Evolutionary conservation across 2,113 vertebrate genomes (phyloP), one percentile per base, ranked within the genome.

Genomic region (Melanotaenia duboulayi): DNA sequence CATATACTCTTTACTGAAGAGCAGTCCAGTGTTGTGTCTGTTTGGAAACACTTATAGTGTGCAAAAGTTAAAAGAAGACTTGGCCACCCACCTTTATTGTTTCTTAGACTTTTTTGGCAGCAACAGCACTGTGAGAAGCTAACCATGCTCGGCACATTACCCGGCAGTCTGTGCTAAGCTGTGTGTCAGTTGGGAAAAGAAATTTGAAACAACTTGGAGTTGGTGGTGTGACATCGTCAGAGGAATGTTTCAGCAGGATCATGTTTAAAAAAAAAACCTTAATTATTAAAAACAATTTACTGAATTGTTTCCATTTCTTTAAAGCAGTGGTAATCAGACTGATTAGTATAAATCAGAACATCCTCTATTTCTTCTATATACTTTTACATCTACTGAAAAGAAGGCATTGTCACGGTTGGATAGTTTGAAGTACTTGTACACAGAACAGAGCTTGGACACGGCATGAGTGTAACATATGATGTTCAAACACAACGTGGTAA

Each of bases 31-130:
- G 11, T 62, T 58, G n/a, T 32, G 49, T 65, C 42, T 59, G 39
- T 32, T 72, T 42, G 28, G 35, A 78, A 57, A 75, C 51, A 79
- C 52, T 46, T 25, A 57, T 0, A 22, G 25, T 58, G 17, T 39
- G 19, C 56, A 68, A 44, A 40, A 52, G 37, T 63, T 75, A 67
- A 66, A 75, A 68, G 62, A 59, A 64, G 51, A 64, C 62, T 57
- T 28, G 37, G 7, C 83, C 75, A 69, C 71, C 83, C 75, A 88
- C 78, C 72, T 59, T 82, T 82, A 82, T 81, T 85, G 77, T 83
- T 79, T 71, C 68, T 79, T 60, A 62, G 49, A 80, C 74, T 78
- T 37, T 60, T 83, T 82, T 80, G 83, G 76, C 78, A 75, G 46
- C 66, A 68, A 37, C 20, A 42, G 49, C 23, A 37, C 48, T 32